Base-by-base conservation (phyloP, 2,797 vertebrate species). In the Epinephelus coioides region DNA sequence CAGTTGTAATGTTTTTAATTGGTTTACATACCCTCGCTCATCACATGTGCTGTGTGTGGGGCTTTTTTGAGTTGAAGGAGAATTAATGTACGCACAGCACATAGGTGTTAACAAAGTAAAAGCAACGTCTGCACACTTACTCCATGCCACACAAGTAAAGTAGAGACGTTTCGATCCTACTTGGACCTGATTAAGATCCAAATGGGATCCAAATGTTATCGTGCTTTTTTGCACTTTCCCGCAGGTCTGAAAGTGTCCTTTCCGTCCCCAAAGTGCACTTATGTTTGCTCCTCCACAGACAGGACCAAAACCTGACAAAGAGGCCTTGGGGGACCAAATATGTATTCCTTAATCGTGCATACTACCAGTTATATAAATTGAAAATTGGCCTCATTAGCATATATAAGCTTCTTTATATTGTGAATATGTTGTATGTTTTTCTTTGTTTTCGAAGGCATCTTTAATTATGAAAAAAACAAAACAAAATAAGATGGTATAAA, bases 211-310 rank as follows among this genome's bases (percentile, higher is more conserved):
- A 34, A 34, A 34, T 8, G 34, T 34, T 34, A 34, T 8, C 0
- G 34, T 34, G 34, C 34, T 49, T 61, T 46, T 57, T 70, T 27
- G 69, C 78, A 78, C 66, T 47, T 75, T 83, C 34, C 23, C 51
- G 18, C 62, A 49, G 30, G 47, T 79, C 76, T 84, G 21, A 81
- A 92, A 92, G 89, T 91, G 91, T 85, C 90, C 88, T 91, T 90
- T 85, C 46, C 8, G 69, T 87, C 75, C 84, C 77, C 49, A 70
- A 94, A 94, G 92, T 94, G 91, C 89, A 88, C 88, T 94, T 94
- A 92, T 13, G 66, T 86, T 83, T 87, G 55, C 76, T 88, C 68
- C 72, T 85, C 74, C 69, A 79, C 30, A 82, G 55, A 76, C 68
- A 49, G 76, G 83, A 88, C 86, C 86, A 90, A 91, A 81, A 73